Conservation (phyloP, 2,888 invertebrate species). For the Rapana venosa region DNA sequence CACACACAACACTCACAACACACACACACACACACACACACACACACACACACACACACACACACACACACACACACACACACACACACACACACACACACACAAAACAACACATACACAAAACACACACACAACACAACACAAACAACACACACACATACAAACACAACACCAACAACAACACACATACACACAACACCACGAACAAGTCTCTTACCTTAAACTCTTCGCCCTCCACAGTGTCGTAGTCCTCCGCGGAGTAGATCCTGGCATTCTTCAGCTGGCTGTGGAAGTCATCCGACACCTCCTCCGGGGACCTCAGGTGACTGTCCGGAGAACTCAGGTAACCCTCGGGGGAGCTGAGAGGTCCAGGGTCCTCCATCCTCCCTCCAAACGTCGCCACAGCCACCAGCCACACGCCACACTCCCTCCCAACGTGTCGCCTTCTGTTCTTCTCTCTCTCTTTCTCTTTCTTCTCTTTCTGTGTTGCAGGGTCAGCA, state of each 20-base stretch:
- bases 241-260: constrained; percentile 26
- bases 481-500: not conserved
- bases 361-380: not conserved
- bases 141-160: not conserved
- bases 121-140: not conserved
- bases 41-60: not conserved
- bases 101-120: not conserved
- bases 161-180: not conserved
- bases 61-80: not conserved
- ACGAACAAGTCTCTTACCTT: constrained; percentile 17
- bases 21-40: not conserved
- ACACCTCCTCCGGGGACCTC: constrained; percentile 32
- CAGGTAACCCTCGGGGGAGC: not conserved
- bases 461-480: not conserved
- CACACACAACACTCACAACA: not conserved
- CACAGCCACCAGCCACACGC: not conserved
- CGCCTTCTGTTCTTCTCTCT: too few species aligned
- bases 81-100: not conserved
- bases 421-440: not conserved
- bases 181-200: not conserved
- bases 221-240: constrained; percentile 27
- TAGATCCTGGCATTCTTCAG: constrained; percentile 6
- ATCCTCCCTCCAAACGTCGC: not conserved
- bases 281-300: constrained; percentile 24
- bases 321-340: constrained; percentile 27